Evolutionary conservation across 2,888 invertebrate genomes (phyloP).

Genomic region (Neria commutata): DNA sequence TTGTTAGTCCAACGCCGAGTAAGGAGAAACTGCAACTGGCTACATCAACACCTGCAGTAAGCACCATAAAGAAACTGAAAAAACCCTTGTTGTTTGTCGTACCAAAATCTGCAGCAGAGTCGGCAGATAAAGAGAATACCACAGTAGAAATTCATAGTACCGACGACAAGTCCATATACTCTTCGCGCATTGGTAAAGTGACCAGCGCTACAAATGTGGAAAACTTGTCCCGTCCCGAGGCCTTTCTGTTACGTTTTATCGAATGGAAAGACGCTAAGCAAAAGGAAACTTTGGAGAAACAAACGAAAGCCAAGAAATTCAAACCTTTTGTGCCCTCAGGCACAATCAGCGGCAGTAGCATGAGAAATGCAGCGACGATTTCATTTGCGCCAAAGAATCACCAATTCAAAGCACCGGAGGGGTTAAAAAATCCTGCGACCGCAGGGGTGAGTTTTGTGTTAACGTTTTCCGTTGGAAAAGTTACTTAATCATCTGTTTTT

Average conservation of each 20-base stretch:
- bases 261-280: conserved; percentile 6
- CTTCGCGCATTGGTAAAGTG: background rate
- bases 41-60: background rate
- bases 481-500: too few relatives aligned
- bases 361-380: background rate
- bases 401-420: conserved; percentile 1
- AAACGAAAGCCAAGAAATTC: background rate
- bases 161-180: background rate
- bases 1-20: background rate
- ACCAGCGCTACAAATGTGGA: background rate
- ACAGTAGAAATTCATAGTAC: background rate
- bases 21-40: background rate
- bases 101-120: background rate
- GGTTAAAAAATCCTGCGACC: background rate
- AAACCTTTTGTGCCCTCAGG: background rate
- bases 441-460: background rate
- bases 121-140: background rate
- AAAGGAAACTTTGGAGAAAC: too few relatives aligned
- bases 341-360: background rate
- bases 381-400: conserved; percentile 7
- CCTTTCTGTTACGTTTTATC: conserved; percentile 8
- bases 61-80: background rate
- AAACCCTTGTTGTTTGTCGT: too few relatives aligned
- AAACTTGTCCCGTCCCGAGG: conserved; percentile 1
- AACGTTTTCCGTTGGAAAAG: background rate